Percentiles rank a stretch among this genome's conserved stretches.
Conservation (phyloP, 2,113 vertebrate species). For the Phalacrocorax carbo region DNA sequence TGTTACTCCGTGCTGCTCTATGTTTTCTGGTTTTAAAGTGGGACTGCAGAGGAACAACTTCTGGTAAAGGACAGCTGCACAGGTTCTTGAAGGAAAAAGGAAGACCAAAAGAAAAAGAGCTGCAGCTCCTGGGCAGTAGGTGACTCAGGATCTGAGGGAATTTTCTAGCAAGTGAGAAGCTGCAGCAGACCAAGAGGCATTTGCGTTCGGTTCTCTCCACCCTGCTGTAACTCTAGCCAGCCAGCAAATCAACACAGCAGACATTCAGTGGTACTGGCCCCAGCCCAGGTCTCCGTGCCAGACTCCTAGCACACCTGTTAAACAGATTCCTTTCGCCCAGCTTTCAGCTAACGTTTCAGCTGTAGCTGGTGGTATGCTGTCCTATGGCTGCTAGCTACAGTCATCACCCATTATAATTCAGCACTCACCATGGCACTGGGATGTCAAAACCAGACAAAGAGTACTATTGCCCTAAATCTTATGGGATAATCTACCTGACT, state of each 20-base stretch:
- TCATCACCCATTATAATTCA: background rate
- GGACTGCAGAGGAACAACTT: background rate
- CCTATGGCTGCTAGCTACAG: background rate
- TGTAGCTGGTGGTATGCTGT: background rate
- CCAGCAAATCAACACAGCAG: constrained; percentile 64
- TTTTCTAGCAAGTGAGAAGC: constrained; percentile 50
- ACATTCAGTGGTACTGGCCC: constrained; percentile 67
- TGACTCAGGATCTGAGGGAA: background rate
- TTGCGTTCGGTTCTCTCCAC: constrained; percentile 16
- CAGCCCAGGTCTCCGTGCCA: constrained; percentile 60
- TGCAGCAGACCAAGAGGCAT: constrained; percentile 9
- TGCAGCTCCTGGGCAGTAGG: background rate
- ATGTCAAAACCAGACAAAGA: background rate
- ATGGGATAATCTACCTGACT: background rate
- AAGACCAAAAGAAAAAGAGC: background rate
- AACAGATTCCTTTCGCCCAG: constrained; percentile 69
- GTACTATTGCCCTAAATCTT: accelerated
- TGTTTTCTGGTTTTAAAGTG: background rate
- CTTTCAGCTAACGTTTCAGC: constrained; percentile 60
- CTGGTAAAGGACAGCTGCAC: background rate
- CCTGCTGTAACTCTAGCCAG: constrained; percentile 56
- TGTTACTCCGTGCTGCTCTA: background rate
- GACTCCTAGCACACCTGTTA: constrained; percentile 74
- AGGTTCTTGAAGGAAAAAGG: background rate
- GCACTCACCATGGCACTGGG: background rate